phyloP scores from a whole-genome alignment of 2,888 invertebrate genomes.

The Ptilodon capucinus region DNA sequence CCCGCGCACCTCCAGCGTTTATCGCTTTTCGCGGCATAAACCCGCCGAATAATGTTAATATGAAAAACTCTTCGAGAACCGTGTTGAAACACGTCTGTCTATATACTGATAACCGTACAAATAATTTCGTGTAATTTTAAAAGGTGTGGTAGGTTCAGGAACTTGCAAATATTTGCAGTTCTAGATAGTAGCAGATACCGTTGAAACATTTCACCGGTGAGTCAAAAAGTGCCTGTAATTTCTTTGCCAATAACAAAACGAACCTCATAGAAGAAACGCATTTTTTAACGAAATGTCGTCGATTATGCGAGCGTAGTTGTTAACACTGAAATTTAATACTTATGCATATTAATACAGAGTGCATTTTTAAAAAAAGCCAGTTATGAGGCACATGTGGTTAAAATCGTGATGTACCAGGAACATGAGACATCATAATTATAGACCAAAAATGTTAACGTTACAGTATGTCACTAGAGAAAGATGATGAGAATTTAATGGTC shows the following conservation, averaged over 20 bases:
- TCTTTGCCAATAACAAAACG: no score
- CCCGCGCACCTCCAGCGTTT: slow-evolving; percentile 25
- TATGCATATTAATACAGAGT: no score
- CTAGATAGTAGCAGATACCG: not conserved
- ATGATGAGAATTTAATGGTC: slow-evolving; percentile 35
- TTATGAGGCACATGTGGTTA: no score
- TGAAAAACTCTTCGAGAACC: not conserved
- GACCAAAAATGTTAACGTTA: slow-evolving; percentile 30
- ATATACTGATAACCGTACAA: not conserved
- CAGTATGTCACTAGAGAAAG: slow-evolving; percentile 28
- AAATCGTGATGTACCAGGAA: slow-evolving; percentile 14
- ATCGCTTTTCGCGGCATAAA: slow-evolving; percentile 14
- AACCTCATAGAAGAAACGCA: no score
- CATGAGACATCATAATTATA: slow-evolving; percentile 29
- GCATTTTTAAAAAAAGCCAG: no score
- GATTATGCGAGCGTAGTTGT: no score
- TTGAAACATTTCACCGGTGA: not conserved
- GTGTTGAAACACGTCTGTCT: not conserved
- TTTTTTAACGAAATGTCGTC: no score
- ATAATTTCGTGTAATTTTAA: not conserved
- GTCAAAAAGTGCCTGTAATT: no score
- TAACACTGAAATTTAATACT: no score
- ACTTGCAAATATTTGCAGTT: not conserved
- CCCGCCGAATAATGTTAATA: not conserved
- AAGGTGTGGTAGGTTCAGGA: not conserved